These are phyloP conservation scores for Venustoraphidia nigricollis DNA, from an alignment of 2,888 invertebrate species.

Conservation along the genomic window DNA sequence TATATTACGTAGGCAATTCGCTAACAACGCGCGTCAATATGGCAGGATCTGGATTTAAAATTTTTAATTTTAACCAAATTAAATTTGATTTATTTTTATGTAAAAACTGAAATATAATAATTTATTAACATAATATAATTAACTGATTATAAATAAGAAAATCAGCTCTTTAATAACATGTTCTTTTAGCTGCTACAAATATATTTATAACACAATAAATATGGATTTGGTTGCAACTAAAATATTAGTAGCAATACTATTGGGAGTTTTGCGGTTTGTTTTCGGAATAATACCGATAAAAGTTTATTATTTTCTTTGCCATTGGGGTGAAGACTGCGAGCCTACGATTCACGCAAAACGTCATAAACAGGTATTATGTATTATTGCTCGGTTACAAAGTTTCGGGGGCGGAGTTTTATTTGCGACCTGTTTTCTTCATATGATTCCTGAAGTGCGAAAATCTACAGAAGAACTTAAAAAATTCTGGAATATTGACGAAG, in stretches of 20 bases:
- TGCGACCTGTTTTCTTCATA: conserved; percentile 39
- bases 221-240: conserved; percentile 30
- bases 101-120: no score
- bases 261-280: conserved; percentile 29
- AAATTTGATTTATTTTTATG: no score
- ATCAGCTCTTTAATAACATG: no score
- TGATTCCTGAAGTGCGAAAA: conserved; percentile 36
- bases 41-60: no score
- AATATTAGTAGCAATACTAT: conserved; percentile 29
- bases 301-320: conserved; percentile 24
- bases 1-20: no score
- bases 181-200: no score
- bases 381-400: conserved; percentile 26
- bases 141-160: no score
- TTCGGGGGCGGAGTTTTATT: conserved; percentile 41
- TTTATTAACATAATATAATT: no score
- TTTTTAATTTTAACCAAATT: no score
- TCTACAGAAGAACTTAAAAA: conserved; percentile 24
- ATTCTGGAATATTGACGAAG: conserved; percentile 13
- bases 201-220: neutral
- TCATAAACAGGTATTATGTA: conserved; percentile 21
- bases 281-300: conserved; percentile 34
- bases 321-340: conserved; percentile 21
- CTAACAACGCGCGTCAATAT: no score
- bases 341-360: conserved; percentile 21